Evolutionary conservation across 2,888 invertebrate species (phyloP).

Genomic region (Alloplasta piceator): DNA sequence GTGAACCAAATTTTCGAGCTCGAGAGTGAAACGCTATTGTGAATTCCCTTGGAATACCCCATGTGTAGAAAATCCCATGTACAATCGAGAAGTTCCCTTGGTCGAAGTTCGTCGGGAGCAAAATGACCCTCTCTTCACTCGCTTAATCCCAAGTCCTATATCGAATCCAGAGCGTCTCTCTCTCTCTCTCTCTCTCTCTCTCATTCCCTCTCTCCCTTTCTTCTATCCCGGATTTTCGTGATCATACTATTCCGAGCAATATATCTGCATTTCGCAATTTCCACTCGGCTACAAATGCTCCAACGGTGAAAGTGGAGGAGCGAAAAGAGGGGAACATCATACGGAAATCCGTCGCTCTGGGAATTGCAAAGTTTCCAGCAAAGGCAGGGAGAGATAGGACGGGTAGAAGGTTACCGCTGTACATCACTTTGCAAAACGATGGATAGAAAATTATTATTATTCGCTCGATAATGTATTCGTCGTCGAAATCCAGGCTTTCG

Average conservation of each 20-base stretch:
- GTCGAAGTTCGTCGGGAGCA: slow-evolving; percentile 46
- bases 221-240: slow-evolving; percentile 17
- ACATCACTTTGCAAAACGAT: slow-evolving; percentile 29
- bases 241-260: slow-evolving; percentile 13
- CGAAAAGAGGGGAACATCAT: slow-evolving; percentile 7
- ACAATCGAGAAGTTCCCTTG: slow-evolving; percentile 19
- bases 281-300: background rate
- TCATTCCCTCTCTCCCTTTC: background rate
- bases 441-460: slow-evolving; percentile 57
- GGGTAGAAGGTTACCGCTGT: slow-evolving; percentile 40
- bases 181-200: slow-evolving; percentile 1
- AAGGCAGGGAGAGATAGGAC: slow-evolving; percentile 15
- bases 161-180: slow-evolving; percentile 11
- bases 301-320: slow-evolving; percentile 15
- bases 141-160: slow-evolving; percentile 29
- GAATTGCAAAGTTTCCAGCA: slow-evolving; percentile 37
- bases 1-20: no score
- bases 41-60: no score
- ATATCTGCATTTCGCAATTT: slow-evolving; percentile 4
- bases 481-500: slow-evolving; percentile 42
- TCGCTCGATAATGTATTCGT: slow-evolving; percentile 22
- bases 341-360: slow-evolving; percentile 54
- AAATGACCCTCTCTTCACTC: slow-evolving; percentile 24
- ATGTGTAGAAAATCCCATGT: slow-evolving; percentile 2
- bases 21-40: no score